phyloP scores from a whole-genome alignment of 2,888 invertebrate genomes.

The Pammene fasciana region DNA sequence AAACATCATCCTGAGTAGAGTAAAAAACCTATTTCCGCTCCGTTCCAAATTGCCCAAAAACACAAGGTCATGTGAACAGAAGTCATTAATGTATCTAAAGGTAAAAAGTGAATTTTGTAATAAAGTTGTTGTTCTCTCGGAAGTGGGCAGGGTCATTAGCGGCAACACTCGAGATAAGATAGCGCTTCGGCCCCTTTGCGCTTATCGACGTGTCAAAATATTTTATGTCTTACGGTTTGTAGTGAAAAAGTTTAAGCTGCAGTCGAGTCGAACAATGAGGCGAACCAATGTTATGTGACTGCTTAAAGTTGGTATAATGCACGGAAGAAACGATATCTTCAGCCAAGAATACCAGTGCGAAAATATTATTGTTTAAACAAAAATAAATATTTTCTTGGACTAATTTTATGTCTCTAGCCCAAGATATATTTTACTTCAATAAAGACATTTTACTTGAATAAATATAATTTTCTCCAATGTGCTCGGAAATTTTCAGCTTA shows the following conservation, averaged over 20 bases:
- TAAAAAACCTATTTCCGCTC: conserved; percentile 7
- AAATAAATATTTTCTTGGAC: too few relatives aligned
- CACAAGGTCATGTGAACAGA: conserved; percentile 38
- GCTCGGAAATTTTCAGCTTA: too few relatives aligned
- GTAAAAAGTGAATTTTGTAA: conserved; percentile 52
- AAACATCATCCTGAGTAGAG: background rate
- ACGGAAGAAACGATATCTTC: too few relatives aligned
- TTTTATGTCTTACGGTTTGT: conserved; percentile 11
- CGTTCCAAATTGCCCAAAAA: conserved; percentile 5
- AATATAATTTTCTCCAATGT: too few relatives aligned
- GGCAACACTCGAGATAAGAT: conserved; percentile 76
- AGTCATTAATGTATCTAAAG: conserved; percentile 28
- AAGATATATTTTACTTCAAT: too few relatives aligned
- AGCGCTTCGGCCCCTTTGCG: conserved; percentile 67
- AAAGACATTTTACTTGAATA: too few relatives aligned
- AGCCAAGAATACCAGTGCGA: too few relatives aligned
- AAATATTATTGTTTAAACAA: too few relatives aligned
- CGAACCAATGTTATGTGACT: background rate
- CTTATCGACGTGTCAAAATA: conserved; percentile 76
- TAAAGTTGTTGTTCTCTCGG: conserved; percentile 69
- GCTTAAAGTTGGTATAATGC: too few relatives aligned
- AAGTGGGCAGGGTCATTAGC: conserved; percentile 71
- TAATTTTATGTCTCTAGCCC: too few relatives aligned
- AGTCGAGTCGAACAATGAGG: background rate
- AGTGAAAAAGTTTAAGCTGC: background rate